Conservation (phyloP, 2,888 invertebrate genomes). For the Lamellibrachia columna region DNA sequence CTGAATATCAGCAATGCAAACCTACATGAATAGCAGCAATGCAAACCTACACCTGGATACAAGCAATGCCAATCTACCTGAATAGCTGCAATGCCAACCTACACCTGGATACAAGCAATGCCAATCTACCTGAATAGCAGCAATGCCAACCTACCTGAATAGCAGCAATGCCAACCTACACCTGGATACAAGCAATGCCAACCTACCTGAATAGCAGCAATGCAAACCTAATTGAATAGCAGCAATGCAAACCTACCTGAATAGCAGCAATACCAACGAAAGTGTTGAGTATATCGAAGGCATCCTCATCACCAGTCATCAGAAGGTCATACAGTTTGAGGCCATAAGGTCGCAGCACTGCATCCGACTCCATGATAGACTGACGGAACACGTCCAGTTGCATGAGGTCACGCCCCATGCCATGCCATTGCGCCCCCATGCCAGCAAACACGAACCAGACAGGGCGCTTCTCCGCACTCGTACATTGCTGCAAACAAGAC, state of each 20-base stretch:
- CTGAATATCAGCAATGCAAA: no score
- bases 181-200: no score
- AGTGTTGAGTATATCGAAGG: slow-evolving; percentile 86
- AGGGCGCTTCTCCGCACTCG: slow-evolving; percentile 75
- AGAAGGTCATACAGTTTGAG: slow-evolving; percentile 85
- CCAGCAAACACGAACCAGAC: slow-evolving; percentile 94
- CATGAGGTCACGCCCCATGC: slow-evolving; percentile 93
- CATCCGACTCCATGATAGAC: slow-evolving; percentile 80
- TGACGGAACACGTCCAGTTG: slow-evolving; percentile 82
- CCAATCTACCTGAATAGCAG: not conserved
- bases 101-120: no score
- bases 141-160: slow-evolving; percentile 75
- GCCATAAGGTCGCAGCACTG: slow-evolving; percentile 80
- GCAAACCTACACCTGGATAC: no score
- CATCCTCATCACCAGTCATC: slow-evolving; percentile 78
- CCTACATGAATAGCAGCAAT: no score
- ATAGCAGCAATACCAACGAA: slow-evolving; percentile 95
- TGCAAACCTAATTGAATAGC: not conserved
- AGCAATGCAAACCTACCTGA: slow-evolving; percentile 72
- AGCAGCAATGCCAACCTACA: slow-evolving; percentile 84
- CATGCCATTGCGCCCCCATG: slow-evolving; percentile 98
- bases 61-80: no score
- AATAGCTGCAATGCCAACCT: no score
- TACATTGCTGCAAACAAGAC: slow-evolving; percentile 45
- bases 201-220: no score